Percentiles rank a stretch among this genome's conserved stretches.
Evolutionary conservation across 2,888 invertebrate species (phyloP).

Genomic region (Tetheella fluctuosa): DNA sequence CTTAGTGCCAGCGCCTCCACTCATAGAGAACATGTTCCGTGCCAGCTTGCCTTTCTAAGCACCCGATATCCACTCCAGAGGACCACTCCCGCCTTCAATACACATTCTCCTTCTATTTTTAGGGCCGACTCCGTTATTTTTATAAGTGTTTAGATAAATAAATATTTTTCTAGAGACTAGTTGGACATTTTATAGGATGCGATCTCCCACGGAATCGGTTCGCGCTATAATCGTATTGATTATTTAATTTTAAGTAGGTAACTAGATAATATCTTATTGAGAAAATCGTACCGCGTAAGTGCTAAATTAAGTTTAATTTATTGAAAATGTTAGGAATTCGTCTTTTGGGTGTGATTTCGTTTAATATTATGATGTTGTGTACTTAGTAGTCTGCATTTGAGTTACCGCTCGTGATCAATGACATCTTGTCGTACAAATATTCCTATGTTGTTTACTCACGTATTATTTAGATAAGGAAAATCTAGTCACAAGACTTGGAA

Average conservation of each 20-base stretch:
- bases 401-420: conserved; percentile 84
- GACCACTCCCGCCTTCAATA: conserved; percentile 78
- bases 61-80: conserved; percentile 49
- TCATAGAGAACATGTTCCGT: conserved; percentile 98
- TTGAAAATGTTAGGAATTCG: conserved; percentile 66
- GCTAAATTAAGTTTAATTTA: conserved; percentile 76
- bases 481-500: conserved; percentile 84
- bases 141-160: conserved; percentile 77
- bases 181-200: conserved; percentile 71
- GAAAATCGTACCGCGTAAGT: conserved; percentile 67
- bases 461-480: conserved; percentile 81
- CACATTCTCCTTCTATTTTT: conserved; percentile 61
- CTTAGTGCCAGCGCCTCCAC: conserved; percentile 94
- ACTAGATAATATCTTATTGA: conserved; percentile 37
- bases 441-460: conserved; percentile 83
- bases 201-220: conserved; percentile 81
- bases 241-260: conserved; percentile 44
- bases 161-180: conserved; percentile 80
- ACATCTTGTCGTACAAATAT: conserved; percentile 85
- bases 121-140: conserved; percentile 80
- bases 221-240: conserved; percentile 59
- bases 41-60: conserved; percentile 96
- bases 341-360: conserved; percentile 79
- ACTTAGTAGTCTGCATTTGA: conserved; percentile 82
- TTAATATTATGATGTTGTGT: conserved; percentile 74